Evolutionary conservation across 2,113 vertebrate genomes (phyloP).

Genomic region (Nestor notabilis): DNA sequence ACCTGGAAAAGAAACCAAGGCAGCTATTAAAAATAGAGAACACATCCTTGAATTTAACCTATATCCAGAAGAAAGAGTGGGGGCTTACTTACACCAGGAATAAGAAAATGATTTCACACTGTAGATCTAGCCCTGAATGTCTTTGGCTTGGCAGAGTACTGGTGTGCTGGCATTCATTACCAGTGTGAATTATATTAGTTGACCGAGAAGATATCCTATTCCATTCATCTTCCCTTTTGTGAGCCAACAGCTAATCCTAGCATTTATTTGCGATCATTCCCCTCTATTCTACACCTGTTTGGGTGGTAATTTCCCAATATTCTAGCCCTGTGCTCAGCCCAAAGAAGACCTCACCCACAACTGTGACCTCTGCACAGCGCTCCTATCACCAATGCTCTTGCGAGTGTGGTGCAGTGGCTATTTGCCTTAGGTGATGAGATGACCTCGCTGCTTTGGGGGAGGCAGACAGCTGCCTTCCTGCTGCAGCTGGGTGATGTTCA

Average conservation of each 20-base stretch:
- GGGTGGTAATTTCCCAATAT: background rate
- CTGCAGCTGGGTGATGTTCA: background rate
- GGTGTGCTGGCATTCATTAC: background rate
- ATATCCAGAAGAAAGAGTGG: background rate
- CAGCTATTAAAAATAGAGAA: background rate
- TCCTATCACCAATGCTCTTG: background rate
- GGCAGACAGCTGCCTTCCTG: background rate
- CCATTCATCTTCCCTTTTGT: background rate
- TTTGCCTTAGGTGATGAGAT: background rate
- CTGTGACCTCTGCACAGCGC: background rate
- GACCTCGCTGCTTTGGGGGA: background rate
- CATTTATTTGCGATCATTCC: accelerated
- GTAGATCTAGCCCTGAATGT: background rate
- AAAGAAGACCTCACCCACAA: background rate
- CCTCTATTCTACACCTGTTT: background rate
- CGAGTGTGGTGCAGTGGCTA: background rate
- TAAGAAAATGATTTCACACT: background rate
- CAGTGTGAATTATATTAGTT: background rate
- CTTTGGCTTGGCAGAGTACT: background rate
- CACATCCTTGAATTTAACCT: background rate
- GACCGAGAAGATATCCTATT: background rate
- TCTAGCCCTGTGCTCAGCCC: background rate
- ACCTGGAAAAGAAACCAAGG: background rate
- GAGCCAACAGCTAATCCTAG: background rate
- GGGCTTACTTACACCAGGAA: background rate